Conservation (phyloP, 2,113 vertebrate genomes). For the Todiramphus saurophagus region DNA sequence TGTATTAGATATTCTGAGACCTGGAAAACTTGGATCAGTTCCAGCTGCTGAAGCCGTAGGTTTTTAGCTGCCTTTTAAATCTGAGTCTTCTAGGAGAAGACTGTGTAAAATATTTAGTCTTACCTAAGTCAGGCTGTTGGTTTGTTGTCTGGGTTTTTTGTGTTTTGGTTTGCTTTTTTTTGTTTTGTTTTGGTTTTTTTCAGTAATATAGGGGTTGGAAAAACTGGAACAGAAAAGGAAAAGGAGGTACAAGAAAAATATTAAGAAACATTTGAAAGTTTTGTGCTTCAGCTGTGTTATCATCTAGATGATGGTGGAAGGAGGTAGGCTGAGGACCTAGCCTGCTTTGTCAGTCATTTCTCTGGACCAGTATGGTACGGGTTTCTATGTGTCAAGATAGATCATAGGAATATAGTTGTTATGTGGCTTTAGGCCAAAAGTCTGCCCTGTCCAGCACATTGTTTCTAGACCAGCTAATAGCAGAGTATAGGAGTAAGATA, state of each 20-base stretch:
- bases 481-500: not conserved
- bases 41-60: not conserved
- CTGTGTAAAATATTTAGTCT: not conserved
- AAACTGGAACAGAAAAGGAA: not conserved
- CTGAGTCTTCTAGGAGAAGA: not conserved
- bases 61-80: not conserved
- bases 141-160: not conserved
- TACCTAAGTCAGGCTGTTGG: not conserved
- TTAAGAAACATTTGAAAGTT: not conserved
- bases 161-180: not conserved
- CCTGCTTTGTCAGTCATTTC: not conserved
- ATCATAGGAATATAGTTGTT: not conserved
- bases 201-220: not conserved
- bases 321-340: not conserved
- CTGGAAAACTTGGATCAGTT: not conserved
- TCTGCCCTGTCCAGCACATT: not conserved
- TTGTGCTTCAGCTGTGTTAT: not conserved
- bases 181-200: not conserved
- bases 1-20: not conserved
- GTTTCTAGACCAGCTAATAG: not conserved
- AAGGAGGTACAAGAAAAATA: not conserved
- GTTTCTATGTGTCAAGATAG: not conserved
- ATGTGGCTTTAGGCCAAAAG: not conserved
- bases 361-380: not conserved
- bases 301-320: fast-evolving